These are phyloP conservation scores for Patiria pectinifera DNA, from an alignment of 53 echinoderm and acorn worm genomes.

Conservation along the genomic window DNA sequence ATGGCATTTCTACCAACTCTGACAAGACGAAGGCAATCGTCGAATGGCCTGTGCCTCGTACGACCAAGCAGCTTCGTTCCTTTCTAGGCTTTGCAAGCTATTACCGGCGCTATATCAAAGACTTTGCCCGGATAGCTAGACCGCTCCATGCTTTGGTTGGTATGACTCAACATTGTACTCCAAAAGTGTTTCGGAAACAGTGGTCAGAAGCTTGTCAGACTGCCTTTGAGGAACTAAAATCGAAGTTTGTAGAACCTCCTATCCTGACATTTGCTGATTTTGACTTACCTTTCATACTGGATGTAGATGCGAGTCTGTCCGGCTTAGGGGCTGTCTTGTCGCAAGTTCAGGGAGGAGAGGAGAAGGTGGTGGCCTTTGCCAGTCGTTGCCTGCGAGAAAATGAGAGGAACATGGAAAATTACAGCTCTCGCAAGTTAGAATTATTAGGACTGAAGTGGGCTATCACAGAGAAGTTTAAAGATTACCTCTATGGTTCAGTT, in stretches of 20 bases:
- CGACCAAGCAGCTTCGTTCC: conserved; percentile 13
- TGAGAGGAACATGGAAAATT: conserved; percentile 64
- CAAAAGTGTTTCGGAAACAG: background rate
- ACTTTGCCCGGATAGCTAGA: conserved; percentile 30
- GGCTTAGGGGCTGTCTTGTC: conserved; percentile 29
- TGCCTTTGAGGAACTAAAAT: conserved; percentile 38
- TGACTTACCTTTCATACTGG: conserved; percentile 51
- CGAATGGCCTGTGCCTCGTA: conserved; percentile 32
- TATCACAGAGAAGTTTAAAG: conserved; percentile 67
- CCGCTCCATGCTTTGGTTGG: conserved; percentile 37
- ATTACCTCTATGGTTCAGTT: conserved; percentile 45
- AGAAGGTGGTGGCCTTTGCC: conserved; percentile 43
- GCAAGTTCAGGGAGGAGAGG: background rate
- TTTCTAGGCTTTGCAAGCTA: conserved; percentile 54
- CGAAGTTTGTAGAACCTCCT: conserved; percentile 23
- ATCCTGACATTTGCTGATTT: conserved; percentile 58
- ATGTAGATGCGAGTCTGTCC: conserved; percentile 62
- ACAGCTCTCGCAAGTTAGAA: conserved; percentile 70
- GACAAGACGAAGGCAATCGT: conserved; percentile 27
- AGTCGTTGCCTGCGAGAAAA: background rate
- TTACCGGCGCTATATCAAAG: conserved; percentile 30
- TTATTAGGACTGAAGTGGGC: conserved; percentile 73
- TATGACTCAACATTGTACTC: background rate
- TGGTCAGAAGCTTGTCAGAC: background rate
- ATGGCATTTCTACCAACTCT: conserved; percentile 34